phyloP scores from a whole-genome alignment of 2,113 vertebrate genomes.

The Chaetodon trifascialis region DNA sequence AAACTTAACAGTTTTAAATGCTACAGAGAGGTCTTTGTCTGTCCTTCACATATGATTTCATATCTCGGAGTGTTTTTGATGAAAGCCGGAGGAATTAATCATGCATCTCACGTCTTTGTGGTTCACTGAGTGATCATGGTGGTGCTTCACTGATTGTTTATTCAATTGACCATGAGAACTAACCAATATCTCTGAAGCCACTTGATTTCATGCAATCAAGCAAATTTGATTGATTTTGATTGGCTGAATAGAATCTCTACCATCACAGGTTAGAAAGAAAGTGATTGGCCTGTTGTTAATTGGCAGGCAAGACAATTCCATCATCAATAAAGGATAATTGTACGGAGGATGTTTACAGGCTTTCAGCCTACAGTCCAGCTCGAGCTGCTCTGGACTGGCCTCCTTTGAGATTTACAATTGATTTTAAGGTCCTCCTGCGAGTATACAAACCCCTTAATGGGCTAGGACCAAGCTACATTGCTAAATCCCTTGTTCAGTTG shows the following conservation, averaged over 20 bases:
- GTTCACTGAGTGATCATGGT: not conserved
- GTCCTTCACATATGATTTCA: not conserved
- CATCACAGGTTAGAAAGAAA: not conserved
- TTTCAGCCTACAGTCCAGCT: not conserved
- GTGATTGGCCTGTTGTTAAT: slow-evolving; percentile 13
- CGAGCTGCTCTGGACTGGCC: too few species aligned
- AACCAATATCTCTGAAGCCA: not conserved
- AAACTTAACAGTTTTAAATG: not conserved
- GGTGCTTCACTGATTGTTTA: not conserved
- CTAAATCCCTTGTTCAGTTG: too few species aligned
- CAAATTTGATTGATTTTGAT: too few species aligned
- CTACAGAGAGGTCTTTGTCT: not conserved
- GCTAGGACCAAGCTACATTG: too few species aligned
- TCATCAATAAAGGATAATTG: not conserved
- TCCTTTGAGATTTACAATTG: too few species aligned
- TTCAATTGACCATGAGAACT: not conserved
- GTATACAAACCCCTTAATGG: too few species aligned
- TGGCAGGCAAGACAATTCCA: not conserved
- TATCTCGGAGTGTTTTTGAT: not conserved
- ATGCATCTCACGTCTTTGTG: not conserved
- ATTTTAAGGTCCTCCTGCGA: too few species aligned
- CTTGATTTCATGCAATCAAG: not conserved
- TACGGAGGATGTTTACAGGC: not conserved
- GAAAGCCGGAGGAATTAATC: not conserved
- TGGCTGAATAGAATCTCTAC: not conserved